These are phyloP conservation scores for Conomelus anceps DNA, from an alignment of 2,888 invertebrate genomes.

Conservation along the genomic window DNA sequence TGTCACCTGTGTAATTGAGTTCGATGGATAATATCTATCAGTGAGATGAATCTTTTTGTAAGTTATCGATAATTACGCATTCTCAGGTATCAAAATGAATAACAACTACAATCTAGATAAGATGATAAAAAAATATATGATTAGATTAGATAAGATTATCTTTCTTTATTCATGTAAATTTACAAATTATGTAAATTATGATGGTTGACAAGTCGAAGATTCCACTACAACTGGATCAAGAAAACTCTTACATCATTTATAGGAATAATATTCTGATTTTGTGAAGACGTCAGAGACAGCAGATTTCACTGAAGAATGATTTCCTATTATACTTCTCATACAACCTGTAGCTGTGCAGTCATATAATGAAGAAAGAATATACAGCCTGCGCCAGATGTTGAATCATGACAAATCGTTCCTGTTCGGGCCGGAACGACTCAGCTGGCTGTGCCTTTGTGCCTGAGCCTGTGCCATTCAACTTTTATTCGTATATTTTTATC, in stretches of 20 bases:
- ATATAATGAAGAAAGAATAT: neutral
- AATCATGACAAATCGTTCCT: neutral
- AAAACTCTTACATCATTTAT: neutral
- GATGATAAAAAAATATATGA: too few species aligned
- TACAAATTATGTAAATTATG: too few species aligned
- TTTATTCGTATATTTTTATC: neutral
- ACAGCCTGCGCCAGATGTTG: neutral
- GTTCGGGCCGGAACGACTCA: neutral
- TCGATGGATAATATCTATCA: too few species aligned
- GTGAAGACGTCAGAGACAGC: neutral
- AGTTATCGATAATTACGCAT: too few species aligned
- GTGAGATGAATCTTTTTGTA: too few species aligned
- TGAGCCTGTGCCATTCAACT: neutral
- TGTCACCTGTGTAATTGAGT: too few species aligned
- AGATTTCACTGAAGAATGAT: neutral
- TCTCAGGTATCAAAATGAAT: too few species aligned
- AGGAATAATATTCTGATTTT: neutral
- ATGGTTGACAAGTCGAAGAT: neutral
- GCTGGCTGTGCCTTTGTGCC: neutral
- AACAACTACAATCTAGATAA: too few species aligned
- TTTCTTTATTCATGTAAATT: too few species aligned
- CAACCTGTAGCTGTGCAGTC: neutral
- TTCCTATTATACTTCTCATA: neutral
- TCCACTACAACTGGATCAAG: neutral
- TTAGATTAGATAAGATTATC: too few species aligned